A percentile compares a stretch with the other conserved stretches of the same genome.
Conservation (phyloP, 53 echinoderm and acorn worm species). For the Actinopyga echinites region DNA sequence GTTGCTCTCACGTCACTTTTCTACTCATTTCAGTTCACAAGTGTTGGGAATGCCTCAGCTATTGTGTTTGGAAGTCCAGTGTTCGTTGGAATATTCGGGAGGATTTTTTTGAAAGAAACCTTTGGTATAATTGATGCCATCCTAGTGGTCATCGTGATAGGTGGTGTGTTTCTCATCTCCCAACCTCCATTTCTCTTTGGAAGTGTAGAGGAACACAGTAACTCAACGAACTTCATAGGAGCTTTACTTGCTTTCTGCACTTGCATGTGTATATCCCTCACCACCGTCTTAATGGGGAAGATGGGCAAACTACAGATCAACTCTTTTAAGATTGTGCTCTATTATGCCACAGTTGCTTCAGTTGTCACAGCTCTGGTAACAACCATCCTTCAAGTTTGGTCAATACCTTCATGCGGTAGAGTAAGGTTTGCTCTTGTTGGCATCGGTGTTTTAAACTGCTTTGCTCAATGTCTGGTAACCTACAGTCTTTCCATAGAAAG, state of each 20-base stretch:
- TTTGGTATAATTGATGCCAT: constrained; percentile 1
- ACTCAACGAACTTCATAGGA: constrained; percentile 13
- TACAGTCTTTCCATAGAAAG: constrained; percentile 2
- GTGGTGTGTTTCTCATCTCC: constrained; percentile 30
- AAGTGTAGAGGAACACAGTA: not conserved
- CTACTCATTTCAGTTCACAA: not conserved
- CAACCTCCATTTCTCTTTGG: constrained; percentile 29
- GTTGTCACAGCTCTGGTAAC: not conserved
- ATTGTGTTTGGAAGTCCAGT: constrained; percentile 26
- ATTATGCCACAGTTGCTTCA: not conserved
- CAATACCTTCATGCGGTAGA: not conserved
- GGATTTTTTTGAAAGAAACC: constrained; percentile 26
- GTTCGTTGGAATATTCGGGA: constrained; percentile 9
- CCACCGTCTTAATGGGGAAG: constrained; percentile 1
- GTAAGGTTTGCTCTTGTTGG: constrained; percentile 3
- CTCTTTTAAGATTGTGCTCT: not conserved
- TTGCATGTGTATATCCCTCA: not conserved
- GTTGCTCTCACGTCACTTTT: not conserved
- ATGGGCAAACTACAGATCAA: not conserved
- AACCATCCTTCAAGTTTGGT: not conserved
- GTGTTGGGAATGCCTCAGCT: constrained; percentile 23
- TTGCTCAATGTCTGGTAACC: not conserved
- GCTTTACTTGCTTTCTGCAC: not conserved
- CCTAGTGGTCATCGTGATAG: not conserved
- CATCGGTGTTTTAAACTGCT: not conserved